Percentiles rank a stretch among this genome's conserved stretches.
Evolutionary conservation across 2,113 vertebrate species (phyloP).

Genomic region (Takifugu bimaculatus): DNA sequence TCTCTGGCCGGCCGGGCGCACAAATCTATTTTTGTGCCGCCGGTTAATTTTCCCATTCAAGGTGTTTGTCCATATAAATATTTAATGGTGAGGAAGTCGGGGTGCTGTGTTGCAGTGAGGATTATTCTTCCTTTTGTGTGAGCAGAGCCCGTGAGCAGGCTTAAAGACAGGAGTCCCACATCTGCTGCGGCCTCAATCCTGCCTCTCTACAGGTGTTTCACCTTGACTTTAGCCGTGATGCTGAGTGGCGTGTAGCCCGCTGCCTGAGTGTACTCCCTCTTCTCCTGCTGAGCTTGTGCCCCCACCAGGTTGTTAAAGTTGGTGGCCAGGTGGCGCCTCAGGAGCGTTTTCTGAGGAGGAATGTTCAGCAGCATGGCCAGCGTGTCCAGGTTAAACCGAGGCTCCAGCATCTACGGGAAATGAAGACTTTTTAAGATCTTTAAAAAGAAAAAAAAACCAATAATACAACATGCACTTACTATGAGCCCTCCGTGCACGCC

Average conservation of each 20-base stretch:
- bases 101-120: constrained; percentile 10
- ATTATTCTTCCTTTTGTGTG: constrained; percentile 7
- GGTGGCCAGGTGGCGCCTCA: constrained; percentile 89
- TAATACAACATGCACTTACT: constrained; percentile 72
- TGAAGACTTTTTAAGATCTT: neutral
- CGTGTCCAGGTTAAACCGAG: constrained; percentile 87
- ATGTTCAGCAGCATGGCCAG: constrained; percentile 96
- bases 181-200: neutral
- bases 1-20: too few species aligned
- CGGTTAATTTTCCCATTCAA: too few species aligned
- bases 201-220: constrained; percentile 48
- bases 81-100: too few species aligned
- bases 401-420: constrained; percentile 84
- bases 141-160: neutral
- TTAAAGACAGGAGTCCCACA: neutral
- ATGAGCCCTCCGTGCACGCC: constrained; percentile 94
- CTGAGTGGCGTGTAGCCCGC: constrained; percentile 81
- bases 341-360: constrained; percentile 90
- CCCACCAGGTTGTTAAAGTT: constrained; percentile 89
- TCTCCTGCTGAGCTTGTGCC: constrained; percentile 86
- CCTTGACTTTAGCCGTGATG: constrained; percentile 94
- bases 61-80: too few species aligned
- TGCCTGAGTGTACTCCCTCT: constrained; percentile 84
- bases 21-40: too few species aligned
- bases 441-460: too few species aligned